Evolutionary conservation across 2,113 vertebrate species (phyloP).

Genomic region (Chaenogobius annularis): DNA sequence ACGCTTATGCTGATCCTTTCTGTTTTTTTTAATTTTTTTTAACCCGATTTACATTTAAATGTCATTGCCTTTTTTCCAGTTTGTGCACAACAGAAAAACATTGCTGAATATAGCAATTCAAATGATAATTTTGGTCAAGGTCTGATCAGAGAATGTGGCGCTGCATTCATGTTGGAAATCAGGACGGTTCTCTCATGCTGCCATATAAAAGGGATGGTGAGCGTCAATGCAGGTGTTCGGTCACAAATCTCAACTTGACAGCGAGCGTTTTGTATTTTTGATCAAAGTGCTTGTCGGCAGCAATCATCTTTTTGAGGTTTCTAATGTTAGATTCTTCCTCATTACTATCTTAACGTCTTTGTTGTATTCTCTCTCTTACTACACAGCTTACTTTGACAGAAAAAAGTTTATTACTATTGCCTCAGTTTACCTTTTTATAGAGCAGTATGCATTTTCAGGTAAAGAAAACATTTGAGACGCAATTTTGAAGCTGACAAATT

Average conservation of each 20-base stretch:
- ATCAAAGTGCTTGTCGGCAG: neutral
- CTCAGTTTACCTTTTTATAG: neutral
- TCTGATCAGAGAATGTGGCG: slow-evolving; percentile 25
- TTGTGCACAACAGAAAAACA: slow-evolving; percentile 3
- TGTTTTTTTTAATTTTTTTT: too few species aligned
- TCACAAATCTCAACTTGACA: slow-evolving; percentile 17
- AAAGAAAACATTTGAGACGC: slow-evolving; percentile 1
- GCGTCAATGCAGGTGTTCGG: slow-evolving; percentile 19
- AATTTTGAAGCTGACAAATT: slow-evolving; percentile 18
- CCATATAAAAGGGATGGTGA: slow-evolving; percentile 11
- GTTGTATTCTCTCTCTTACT: neutral
- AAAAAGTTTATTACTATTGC: neutral
- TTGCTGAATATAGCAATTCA: slow-evolving; percentile 12
- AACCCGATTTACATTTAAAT: slow-evolving; percentile 32
- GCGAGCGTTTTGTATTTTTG: slow-evolving; percentile 8
- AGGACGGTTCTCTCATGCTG: slow-evolving; percentile 15
- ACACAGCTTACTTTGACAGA: too few species aligned
- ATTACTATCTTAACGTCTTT: neutral
- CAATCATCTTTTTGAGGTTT: neutral
- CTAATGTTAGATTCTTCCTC: slow-evolving; percentile 4
- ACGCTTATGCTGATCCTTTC: slow-evolving; percentile 17
- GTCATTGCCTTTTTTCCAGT: neutral
- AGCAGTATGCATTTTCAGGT: neutral
- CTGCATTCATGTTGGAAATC: slow-evolving; percentile 17
- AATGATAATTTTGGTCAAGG: slow-evolving; percentile 2